A percentile compares a stretch with the other conserved stretches of the same genome.
Conservation (phyloP, 2,113 vertebrate species). For the Platichthys stellatus region DNA sequence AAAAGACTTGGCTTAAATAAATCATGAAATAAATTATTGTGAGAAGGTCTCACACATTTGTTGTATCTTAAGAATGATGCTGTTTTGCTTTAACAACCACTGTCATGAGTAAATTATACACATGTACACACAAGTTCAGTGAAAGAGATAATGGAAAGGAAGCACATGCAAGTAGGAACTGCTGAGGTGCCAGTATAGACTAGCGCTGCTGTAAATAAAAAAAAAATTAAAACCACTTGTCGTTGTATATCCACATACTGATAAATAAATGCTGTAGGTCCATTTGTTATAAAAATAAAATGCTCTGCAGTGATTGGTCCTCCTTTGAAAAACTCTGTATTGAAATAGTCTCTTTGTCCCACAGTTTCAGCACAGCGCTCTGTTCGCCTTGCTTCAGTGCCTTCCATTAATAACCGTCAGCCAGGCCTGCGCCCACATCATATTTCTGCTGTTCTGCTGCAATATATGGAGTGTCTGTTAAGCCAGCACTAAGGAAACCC, state of each 20-base stretch:
- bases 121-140: no score
- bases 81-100: not conserved
- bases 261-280: slow-evolving; percentile 54
- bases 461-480: slow-evolving; percentile 52
- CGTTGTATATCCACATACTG: slow-evolving; percentile 44
- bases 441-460: slow-evolving; percentile 50
- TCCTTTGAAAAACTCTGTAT: slow-evolving; percentile 43
- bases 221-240: not conserved
- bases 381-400: slow-evolving; percentile 67
- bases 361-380: slow-evolving; percentile 48
- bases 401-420: slow-evolving; percentile 77
- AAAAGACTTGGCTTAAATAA: no score
- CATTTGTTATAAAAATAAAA: slow-evolving; percentile 64
- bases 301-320: slow-evolving; percentile 23
- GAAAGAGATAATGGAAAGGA: no score
- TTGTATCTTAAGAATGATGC: not conserved
- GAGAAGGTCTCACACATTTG: no score
- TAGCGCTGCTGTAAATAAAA: not conserved
- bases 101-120: not conserved
- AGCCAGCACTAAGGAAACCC: slow-evolving; percentile 34
- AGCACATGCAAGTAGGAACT: no score
- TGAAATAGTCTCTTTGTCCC: slow-evolving; percentile 32
- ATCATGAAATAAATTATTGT: no score
- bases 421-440: slow-evolving; percentile 48
- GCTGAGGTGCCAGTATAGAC: no score